Evolutionary conservation across 2,113 vertebrate species (phyloP).

Genomic region (Rissa tridactyla): DNA sequence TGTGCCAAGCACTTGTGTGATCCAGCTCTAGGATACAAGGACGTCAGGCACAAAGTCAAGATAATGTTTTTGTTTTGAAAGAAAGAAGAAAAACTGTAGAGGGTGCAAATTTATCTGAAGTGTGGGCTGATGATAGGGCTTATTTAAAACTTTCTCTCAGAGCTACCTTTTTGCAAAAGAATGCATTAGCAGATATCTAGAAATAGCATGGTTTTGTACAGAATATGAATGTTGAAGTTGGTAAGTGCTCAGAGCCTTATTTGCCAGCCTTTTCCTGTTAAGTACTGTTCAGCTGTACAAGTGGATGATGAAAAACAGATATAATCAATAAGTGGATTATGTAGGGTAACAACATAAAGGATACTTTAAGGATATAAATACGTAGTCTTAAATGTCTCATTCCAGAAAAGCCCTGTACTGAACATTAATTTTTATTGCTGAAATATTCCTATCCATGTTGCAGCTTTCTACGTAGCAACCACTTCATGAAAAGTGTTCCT

Average conservation of each 20-base stretch:
- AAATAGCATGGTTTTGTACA: conserved; percentile 1
- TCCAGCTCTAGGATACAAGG: neutral
- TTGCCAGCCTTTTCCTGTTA: neutral
- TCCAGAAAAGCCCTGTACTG: neutral
- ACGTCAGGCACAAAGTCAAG: neutral
- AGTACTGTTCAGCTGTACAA: neutral
- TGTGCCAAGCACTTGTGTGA: neutral
- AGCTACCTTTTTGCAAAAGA: conserved; percentile 5
- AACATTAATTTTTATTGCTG: neutral
- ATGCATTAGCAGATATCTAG: conserved; percentile 13
- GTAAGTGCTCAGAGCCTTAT: neutral
- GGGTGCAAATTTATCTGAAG: neutral
- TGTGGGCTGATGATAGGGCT: neutral
- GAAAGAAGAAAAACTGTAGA: neutral
- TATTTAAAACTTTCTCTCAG: conserved; percentile 15
- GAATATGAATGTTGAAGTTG: neutral
- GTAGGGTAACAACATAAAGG: neutral
- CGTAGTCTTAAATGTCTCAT: neutral
- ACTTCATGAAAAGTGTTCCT: neutral
- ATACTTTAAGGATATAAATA: neutral
- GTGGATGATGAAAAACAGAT: neutral
- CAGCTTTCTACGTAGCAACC: neutral
- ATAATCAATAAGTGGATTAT: neutral
- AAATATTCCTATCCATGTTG: neutral
- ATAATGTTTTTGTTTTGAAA: neutral